Conservation (phyloP, 2,113 vertebrate genomes). For the Chroicocephalus ridibundus region DNA sequence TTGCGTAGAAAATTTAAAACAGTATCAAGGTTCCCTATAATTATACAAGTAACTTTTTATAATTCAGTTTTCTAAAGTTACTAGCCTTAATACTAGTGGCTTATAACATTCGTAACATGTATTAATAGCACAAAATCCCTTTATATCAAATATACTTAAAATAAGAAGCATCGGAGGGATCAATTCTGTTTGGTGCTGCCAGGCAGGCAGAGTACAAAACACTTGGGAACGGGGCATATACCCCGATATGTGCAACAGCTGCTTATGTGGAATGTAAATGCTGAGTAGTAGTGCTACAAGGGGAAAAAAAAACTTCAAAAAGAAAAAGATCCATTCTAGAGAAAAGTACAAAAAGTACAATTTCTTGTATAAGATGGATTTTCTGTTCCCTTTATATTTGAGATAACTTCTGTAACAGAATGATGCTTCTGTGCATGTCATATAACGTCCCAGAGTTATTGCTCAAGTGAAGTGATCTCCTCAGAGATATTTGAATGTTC, state of each 20-base stretch:
- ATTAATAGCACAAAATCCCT: not conserved
- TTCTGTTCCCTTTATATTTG: not conserved
- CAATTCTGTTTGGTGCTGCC: not conserved
- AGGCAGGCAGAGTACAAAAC: not conserved
- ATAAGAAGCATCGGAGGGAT: not conserved
- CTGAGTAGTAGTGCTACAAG: not conserved
- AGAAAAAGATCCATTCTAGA: not conserved
- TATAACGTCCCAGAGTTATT: not conserved
- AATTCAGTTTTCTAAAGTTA: not conserved
- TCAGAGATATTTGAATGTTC: constrained; percentile 27
- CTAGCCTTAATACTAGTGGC: not conserved
- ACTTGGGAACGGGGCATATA: not conserved
- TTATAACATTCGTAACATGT: not conserved
- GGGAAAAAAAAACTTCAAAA: not conserved
- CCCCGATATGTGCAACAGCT: not conserved
- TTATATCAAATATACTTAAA: not conserved
- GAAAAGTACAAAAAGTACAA: not conserved
- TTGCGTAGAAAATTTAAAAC: not conserved
- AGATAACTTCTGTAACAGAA: not conserved
- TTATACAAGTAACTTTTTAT: not conserved
- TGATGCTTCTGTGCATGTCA: not conserved
- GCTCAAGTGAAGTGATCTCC: constrained; percentile 12
- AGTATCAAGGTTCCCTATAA: not conserved
- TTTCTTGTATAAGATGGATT: not conserved
- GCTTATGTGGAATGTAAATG: not conserved